Evolutionary conservation across 2,888 invertebrate species (phyloP), one percentile per base, ranked within the genome.

Genomic region (Machimus rusticus): DNA sequence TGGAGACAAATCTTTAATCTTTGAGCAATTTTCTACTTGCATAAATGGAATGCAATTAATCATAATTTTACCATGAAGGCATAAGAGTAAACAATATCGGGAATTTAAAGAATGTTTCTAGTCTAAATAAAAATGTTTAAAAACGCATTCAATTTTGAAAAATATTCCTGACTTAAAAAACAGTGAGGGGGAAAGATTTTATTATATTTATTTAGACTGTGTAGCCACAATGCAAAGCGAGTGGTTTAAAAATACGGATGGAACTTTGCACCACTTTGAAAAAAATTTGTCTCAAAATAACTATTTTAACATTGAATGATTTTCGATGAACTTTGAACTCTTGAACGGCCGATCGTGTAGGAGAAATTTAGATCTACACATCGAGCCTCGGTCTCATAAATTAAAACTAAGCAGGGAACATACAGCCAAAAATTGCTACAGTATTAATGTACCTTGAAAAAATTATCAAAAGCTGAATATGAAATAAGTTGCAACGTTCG

Each of bases 251-350:
- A 66, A 66, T 66, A 66, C 66, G 66, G n/a, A 66, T 19, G 66
- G 66, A 66, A 66, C 66, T 66, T 66, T 66, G 66, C 28, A 66
- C 66, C 66, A 66, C n/a, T 46, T 46, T 19, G 23, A 28, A 66
- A 28, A 66, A 66, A 12, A 66, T 28, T 28, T 6, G 0, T 66
- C 66, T 66, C 28, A 66, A 66, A 66, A 66, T 66, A 66, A 66
- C 66, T 28, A 66, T 12, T 66, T 66, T 66, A 66, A 14, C 66
- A 66, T 66, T 66, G 66, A 57, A 82, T 51, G 19, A 57, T 66
- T 46, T 82, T 37, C n/a, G 39, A 31, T 37, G 82, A 57, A 57
- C 82, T 82, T 66, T 82, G 66, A 82, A 82, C 82, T 82, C 34
- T 34, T 76, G 34, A 76, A 34, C 16, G 39, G 37, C n/a, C 28